A percentile compares a stretch with the other conserved stretches of the same genome.
Conservation (phyloP, 1,140 invertebrate genomes). For the Procambarus virginalis region DNA sequence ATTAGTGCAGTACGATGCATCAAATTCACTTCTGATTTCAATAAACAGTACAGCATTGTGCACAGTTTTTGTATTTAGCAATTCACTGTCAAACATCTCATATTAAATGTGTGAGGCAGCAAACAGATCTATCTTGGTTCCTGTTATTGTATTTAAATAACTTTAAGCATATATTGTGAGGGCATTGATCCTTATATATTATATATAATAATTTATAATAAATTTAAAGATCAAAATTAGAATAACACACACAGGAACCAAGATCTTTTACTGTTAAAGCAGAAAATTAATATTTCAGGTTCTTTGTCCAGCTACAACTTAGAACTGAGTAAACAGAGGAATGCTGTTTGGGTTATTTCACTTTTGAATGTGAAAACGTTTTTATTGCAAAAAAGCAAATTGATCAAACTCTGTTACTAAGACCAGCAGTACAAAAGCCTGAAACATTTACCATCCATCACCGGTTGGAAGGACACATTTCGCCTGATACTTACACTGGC, state of each 20-base stretch:
- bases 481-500: constrained; percentile 45
- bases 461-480: neutral
- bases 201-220: neutral
- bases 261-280: neutral
- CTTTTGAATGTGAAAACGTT: too few species aligned
- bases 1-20: neutral
- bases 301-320: neutral
- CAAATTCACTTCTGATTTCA: neutral
- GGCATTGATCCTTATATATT: neutral
- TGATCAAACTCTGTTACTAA: neutral
- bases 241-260: neutral
- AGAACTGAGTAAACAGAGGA: neutral
- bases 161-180: neutral
- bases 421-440: neutral
- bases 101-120: neutral
- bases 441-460: constrained; percentile 10
- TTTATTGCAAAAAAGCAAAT: neutral
- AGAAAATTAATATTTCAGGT: neutral
- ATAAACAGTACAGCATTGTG: too few species aligned
- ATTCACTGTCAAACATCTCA: neutral
- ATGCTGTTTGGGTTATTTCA: neutral
- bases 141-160: neutral
- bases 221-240: neutral
- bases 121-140: neutral
- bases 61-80: neutral